Base-by-base conservation (phyloP, 92 coral and sea anemone genomes). In the Heliopora coerulea region DNA sequence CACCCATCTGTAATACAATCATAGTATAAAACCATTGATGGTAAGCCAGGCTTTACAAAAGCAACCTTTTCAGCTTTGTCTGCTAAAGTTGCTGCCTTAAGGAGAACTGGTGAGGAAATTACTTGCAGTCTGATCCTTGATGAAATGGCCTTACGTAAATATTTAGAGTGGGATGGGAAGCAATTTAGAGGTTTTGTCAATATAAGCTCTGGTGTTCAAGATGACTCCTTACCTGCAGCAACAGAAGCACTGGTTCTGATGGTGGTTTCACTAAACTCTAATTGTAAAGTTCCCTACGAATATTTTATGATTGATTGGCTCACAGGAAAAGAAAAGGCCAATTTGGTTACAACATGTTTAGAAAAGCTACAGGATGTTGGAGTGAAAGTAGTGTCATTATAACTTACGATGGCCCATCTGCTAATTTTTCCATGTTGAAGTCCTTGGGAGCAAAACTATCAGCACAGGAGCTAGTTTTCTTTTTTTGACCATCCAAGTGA, bases 121-220 rank as follows among this genome's bases (percentile, higher is more conserved):
- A 41, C 57, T 21, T 74, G 73, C 30, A 37, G 58, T 35, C 11
- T 74, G 29, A 44, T 74, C 57, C 28, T 74, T n/a, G 80, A 74
- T 32, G 80, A 74, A 32, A 74, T 74, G 80, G 23, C 80, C 21
- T 58, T 74, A 11, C 79, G 79, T 1, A 74, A 74, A n/a, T 59
- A 74, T 74, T 26, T 59, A 14, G 49, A 72, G 32, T 72, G 78
- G 78, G 78, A 72, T 72, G 78, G 78, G 11, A 35, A 72, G 44
- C 8, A 33, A 28, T 72, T 72, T 1, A 37, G 29, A 26, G 78
- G 78, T 17, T 72, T 54, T 72, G 65, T 72, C n/a, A 63, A 70
- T 42, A 20, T 49, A 26, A 63, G 77, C 8, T 48, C 62, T 8
- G 77, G 63, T 54, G 37, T 70, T 17, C 21, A 20, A 0, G 77